Evolutionary conservation across 1,140 invertebrate species (phyloP).

Genomic region (Subanguina moxae): DNA sequence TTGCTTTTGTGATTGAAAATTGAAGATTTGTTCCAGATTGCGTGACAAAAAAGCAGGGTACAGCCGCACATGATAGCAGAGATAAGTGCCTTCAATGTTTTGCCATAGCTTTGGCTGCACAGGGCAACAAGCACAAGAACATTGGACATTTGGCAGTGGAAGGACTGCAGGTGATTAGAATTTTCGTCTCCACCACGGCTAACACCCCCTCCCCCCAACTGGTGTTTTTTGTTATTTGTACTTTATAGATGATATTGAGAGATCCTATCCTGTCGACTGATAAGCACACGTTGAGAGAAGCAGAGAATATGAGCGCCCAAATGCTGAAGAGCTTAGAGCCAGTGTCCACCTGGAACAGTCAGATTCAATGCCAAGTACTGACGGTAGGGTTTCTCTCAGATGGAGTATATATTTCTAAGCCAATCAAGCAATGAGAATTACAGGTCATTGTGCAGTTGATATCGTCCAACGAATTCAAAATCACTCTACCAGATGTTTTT

Average conservation of each 20-base stretch:
- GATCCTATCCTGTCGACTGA: conserved; percentile 14
- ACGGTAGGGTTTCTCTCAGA: conserved; percentile 5
- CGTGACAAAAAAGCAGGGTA: conserved; percentile 19
- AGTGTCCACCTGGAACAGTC: conserved; percentile 21
- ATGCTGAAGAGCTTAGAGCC: conserved; percentile 13
- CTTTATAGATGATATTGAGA: conserved; percentile 19
- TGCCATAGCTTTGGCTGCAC: background rate
- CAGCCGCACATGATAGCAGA: conserved; percentile 24
- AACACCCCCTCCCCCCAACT: no score
- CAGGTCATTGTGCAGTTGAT: conserved; percentile 29
- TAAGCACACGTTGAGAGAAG: conserved; percentile 14
- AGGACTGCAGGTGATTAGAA: conserved; percentile 27
- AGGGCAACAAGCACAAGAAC: conserved; percentile 15
- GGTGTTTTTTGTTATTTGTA: no score
- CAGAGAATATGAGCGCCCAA: conserved; percentile 20
- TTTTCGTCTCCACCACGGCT: no score
- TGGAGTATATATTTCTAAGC: background rate
- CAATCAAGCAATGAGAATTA: background rate
- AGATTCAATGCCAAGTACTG: conserved; percentile 27
- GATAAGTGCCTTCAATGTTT: conserved; percentile 25
- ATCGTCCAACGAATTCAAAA: conserved; percentile 14
- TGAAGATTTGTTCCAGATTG: conserved; percentile 2
- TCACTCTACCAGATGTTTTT: conserved; percentile 15
- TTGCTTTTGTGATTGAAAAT: background rate
- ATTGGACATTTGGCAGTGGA: conserved; percentile 20